Percentiles rank a stretch among this genome's conserved stretches.
These are phyloP conservation scores for Notothenia rossii DNA, from an alignment of 2,113 vertebrate species.

Conservation along the genomic window DNA sequence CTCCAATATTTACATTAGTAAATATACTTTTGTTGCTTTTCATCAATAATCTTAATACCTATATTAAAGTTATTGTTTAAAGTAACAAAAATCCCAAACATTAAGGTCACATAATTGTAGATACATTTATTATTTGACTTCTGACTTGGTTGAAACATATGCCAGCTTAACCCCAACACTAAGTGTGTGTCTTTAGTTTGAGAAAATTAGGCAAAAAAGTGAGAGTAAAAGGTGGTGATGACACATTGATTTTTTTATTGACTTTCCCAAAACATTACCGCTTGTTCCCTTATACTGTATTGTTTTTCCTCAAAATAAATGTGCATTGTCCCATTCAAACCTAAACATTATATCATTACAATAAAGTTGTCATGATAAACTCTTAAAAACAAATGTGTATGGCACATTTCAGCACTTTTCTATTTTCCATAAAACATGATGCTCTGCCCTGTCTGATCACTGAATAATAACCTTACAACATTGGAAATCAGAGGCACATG, in stretches of 20 bases:
- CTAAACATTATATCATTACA: constrained; percentile 7
- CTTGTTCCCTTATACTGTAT: constrained; percentile 44
- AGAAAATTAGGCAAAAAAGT: constrained; percentile 31
- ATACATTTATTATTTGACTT: background rate
- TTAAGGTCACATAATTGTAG: background rate
- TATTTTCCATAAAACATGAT: constrained; percentile 14
- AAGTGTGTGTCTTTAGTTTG: background rate
- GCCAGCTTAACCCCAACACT: background rate
- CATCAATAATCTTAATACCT: background rate
- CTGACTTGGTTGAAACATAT: background rate
- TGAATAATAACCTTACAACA: constrained; percentile 45
- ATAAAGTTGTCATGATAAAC: background rate
- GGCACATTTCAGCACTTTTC: constrained; percentile 31
- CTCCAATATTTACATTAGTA: background rate
- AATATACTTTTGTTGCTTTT: background rate
- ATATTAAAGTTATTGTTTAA: background rate
- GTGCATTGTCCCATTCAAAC: constrained; percentile 19
- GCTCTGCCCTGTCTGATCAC: constrained; percentile 29
- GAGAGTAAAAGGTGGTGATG: constrained; percentile 30
- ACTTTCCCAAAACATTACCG: constrained; percentile 40
- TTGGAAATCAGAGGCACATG: constrained; percentile 65
- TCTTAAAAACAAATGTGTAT: constrained; percentile 28
- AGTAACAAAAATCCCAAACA: background rate
- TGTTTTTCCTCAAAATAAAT: constrained; percentile 26
- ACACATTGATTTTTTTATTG: constrained; percentile 60